Evolutionary conservation across 2,888 invertebrate species (phyloP).

Genomic region (Trimorus sp.): DNA sequence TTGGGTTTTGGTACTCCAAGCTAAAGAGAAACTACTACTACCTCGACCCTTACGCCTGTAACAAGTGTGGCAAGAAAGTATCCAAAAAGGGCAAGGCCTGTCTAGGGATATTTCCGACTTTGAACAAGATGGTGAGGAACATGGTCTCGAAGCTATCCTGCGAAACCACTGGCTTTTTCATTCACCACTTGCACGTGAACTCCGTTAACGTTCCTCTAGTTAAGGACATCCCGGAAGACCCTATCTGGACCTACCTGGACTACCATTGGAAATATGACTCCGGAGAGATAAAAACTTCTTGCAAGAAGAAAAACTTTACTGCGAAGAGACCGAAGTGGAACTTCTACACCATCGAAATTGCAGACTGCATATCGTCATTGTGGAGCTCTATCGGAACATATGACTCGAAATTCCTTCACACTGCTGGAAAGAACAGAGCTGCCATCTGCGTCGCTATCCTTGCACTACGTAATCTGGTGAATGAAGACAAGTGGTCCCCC

Average conservation of each 20-base stretch:
- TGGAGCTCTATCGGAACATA: conserved; percentile 78
- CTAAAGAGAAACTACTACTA: conserved; percentile 76
- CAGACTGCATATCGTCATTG: conserved; percentile 76
- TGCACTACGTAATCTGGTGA: conserved; percentile 74
- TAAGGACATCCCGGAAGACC: conserved; percentile 75
- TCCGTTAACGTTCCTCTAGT: conserved; percentile 70
- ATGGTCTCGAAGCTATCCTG: conserved; percentile 74
- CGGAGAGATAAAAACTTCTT: not conserved
- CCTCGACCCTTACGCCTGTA: conserved; percentile 77
- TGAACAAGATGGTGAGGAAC: conserved; percentile 74
- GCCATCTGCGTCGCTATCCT: conserved; percentile 75
- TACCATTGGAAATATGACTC: conserved; percentile 77
- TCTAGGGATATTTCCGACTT: conserved; percentile 73
- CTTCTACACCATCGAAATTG: conserved; percentile 76
- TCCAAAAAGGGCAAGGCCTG: conserved; percentile 71
- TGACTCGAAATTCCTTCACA: conserved; percentile 73
- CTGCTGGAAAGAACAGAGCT: conserved; percentile 75
- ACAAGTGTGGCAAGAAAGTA: conserved; percentile 70
- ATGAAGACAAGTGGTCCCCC: conserved; percentile 76
- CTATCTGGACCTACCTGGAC: conserved; percentile 79
- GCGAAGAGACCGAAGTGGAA: conserved; percentile 73
- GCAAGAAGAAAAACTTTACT: conserved; percentile 19
- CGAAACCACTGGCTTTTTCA: conserved; percentile 77
- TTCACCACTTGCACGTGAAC: conserved; percentile 77
- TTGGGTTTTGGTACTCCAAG: conserved; percentile 78